Conservation (phyloP, 2,888 invertebrate genomes). For the Buathra laborator region DNA sequence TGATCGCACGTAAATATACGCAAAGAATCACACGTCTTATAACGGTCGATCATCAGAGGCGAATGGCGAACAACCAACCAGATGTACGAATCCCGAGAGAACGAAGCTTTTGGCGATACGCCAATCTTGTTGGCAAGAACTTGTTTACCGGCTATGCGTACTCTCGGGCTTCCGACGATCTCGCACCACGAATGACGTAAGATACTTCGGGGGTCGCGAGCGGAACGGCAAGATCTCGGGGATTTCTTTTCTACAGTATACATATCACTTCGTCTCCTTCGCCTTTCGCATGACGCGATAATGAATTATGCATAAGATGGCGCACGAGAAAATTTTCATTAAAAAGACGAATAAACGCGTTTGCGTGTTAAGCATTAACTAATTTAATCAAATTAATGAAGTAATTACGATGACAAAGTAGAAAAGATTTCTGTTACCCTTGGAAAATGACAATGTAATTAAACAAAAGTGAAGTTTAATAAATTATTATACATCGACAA, state of each 20-base stretch:
- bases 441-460: too few species aligned
- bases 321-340: too few species aligned
- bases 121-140: slow-evolving; percentile 73
- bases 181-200: slow-evolving; percentile 74
- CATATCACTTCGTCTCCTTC: background rate
- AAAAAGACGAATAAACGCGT: too few species aligned
- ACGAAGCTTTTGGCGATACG: slow-evolving; percentile 69
- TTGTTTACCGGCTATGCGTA: slow-evolving; percentile 78
- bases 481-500: too few species aligned
- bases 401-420: too few species aligned
- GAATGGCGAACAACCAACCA: slow-evolving; percentile 59
- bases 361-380: too few species aligned
- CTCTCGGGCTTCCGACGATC: slow-evolving; percentile 53
- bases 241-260: slow-evolving; percentile 8
- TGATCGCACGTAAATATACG: slow-evolving; percentile 17
- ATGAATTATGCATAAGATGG: background rate
- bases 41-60: slow-evolving; percentile 31
- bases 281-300: background rate
- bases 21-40: slow-evolving; percentile 15
- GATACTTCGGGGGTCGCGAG: slow-evolving; percentile 71
- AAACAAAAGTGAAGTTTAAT: too few species aligned
- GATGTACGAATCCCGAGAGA: slow-evolving; percentile 69
- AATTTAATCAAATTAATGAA: too few species aligned
- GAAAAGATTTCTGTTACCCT: too few species aligned
- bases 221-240: slow-evolving; percentile 13